Evolutionary conservation across 2,888 invertebrate species (phyloP).

Genomic region (Apotomis capreana): DNA sequence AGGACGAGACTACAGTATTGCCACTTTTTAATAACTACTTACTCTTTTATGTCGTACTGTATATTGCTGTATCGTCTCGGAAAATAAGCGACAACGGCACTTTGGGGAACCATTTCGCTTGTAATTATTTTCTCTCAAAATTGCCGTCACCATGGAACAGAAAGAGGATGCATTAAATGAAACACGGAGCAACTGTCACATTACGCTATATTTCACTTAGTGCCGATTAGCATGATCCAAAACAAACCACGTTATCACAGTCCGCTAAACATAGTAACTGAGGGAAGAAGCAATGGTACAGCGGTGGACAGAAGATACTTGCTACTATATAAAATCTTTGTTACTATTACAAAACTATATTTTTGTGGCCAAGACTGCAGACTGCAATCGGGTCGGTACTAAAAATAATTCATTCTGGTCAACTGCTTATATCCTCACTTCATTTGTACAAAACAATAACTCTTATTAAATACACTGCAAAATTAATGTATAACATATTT

Average conservation of each 20-base stretch:
- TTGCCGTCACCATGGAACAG: too few species aligned
- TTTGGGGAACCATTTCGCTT: too few species aligned
- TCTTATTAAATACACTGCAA: slow-evolving; percentile 59
- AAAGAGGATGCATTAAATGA: slow-evolving; percentile 19
- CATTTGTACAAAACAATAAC: slow-evolving; percentile 66
- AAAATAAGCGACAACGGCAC: too few species aligned
- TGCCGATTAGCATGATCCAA: slow-evolving; percentile 63
- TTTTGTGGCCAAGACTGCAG: slow-evolving; percentile 36
- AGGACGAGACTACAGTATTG: too few species aligned
- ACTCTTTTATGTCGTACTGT: too few species aligned
- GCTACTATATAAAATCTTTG: slow-evolving; percentile 39
- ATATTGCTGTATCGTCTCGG: too few species aligned
- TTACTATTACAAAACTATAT: slow-evolving; percentile 36
- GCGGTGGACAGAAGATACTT: slow-evolving; percentile 34
- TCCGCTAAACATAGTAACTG: slow-evolving; percentile 54
- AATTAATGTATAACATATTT: slow-evolving; percentile 58
- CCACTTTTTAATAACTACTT: too few species aligned
- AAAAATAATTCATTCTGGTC: slow-evolving; percentile 55
- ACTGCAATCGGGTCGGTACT: slow-evolving; percentile 40
- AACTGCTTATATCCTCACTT: slow-evolving; percentile 50
- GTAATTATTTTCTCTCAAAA: background rate
- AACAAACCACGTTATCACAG: slow-evolving; percentile 65
- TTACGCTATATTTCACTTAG: slow-evolving; percentile 52
- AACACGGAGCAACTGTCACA: slow-evolving; percentile 38
- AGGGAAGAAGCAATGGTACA: slow-evolving; percentile 43